Base-by-base conservation (phyloP, 2,797 vertebrate species). In the Pipistrellus nathusii region DNA sequence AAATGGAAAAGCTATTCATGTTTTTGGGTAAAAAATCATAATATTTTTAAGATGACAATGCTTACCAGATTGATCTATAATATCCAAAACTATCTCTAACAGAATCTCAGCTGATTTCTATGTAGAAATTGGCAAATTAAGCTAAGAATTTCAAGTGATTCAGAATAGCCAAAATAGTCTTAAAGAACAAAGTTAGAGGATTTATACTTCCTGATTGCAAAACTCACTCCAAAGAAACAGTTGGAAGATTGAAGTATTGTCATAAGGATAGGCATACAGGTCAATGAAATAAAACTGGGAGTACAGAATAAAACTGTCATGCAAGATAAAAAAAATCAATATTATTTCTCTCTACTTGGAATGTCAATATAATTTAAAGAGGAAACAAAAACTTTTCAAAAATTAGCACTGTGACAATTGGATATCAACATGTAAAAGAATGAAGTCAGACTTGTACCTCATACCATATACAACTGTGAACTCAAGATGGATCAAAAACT, bases 121-220 rank as follows among this genome's bases (percentile, higher is more conserved):
- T 38, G n/a, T 44, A 90, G 23, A 59, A 78, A 76, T 17, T 80
- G 46, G 77, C 62, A 83, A 93, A 21, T 17, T 55, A 44, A 82
- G 87, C 35, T 64, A 73, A 94, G 32, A 88, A 88, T 53, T 81
- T 15, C 66, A 88, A 85, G 35, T 88, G 66, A 85, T 48, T n/a
- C 72, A 80, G 12, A 88, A 82, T 75, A 90, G 35, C 25, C 51
- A 84, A 95, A 83, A 72, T 27, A 88, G 72, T 78, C 64, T 88
- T 88, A 55, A 73, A 80, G 4, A 91, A 66, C 55, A 35, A 46
- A 51, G 48, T 82, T 68, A 51, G 48, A 85, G 55, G 62, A 27
- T 64, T 72, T 66, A 68, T 4, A 88, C 25, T 68, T 87, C 8
- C 78, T 87, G 30, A 80, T 51, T 88, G 72, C 48, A 94, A 91